A percentile compares a stretch with the other conserved stretches of the same genome.
Conservation (phyloP, 2,888 invertebrate species). For the Trissonchulus latispiculum region DNA sequence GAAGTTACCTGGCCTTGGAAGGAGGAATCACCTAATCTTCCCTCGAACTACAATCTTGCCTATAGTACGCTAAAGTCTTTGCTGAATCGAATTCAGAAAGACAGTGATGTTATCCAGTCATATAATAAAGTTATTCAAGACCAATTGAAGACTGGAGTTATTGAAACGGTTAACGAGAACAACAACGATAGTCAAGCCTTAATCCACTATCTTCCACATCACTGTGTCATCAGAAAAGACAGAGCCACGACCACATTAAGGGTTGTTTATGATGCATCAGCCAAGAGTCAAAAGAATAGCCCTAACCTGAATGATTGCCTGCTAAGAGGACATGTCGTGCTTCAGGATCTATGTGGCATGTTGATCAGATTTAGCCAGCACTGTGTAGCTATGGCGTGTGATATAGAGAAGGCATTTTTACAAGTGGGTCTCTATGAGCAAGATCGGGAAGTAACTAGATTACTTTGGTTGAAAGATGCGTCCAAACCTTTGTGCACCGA, state of each 20-base stretch:
- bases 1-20: not conserved
- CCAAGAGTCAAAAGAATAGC: constrained; percentile 19
- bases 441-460: constrained; percentile 26
- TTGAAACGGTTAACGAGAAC: constrained; percentile 24
- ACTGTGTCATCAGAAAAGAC: constrained; percentile 24
- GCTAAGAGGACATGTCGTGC: constrained; percentile 25
- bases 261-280: constrained; percentile 27
- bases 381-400: constrained; percentile 21
- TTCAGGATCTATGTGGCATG: constrained; percentile 25
- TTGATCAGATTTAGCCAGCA: constrained; percentile 25
- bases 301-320: constrained; percentile 26
- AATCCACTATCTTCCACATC: constrained; percentile 27
- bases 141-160: constrained; percentile 27
- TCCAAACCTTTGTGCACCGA: constrained; percentile 7
- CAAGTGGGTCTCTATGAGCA: constrained; percentile 25
- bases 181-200: not conserved
- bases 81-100: not conserved
- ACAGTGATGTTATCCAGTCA: constrained; percentile 18
- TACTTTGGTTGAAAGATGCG: constrained; percentile 25
- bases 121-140: constrained; percentile 27
- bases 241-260: constrained; percentile 27
- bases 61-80: not conserved
- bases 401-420: constrained; percentile 30
- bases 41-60: not conserved
- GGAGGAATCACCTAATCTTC: not conserved